These are phyloP conservation scores for Leistus spinibarbis DNA, from an alignment of 2,888 invertebrate species.

Conservation along the genomic window DNA sequence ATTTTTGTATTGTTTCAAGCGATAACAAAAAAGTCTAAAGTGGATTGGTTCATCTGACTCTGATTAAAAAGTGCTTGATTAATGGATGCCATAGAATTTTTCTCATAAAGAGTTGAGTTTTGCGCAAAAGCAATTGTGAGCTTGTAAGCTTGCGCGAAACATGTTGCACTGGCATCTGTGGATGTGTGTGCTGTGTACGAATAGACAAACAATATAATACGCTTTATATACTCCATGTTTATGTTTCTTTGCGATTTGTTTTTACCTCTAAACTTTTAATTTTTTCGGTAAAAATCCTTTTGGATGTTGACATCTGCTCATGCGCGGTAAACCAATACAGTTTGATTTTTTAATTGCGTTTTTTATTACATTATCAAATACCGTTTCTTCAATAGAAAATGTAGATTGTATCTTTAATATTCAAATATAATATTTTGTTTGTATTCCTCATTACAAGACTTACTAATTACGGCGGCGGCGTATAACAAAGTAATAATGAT, in stretches of 20 bases:
- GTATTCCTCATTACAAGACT: too few relatives aligned
- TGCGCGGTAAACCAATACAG: too few relatives aligned
- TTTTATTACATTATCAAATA: not conserved
- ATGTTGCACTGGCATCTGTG: conserved; percentile 1
- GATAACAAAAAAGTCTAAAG: not conserved
- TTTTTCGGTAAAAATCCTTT: not conserved
- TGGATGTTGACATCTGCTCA: not conserved
- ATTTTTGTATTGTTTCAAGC: not conserved
- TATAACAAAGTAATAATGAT: too few relatives aligned
- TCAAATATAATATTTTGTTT: too few relatives aligned
- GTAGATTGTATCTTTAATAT: too few relatives aligned
- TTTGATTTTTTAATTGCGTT: too few relatives aligned
- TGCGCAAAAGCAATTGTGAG: not conserved
- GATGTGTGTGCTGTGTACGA: too few relatives aligned
- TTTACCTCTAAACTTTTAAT: too few relatives aligned
- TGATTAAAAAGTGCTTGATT: conserved; percentile 33
- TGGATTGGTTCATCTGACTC: conserved; percentile 5
- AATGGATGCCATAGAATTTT: conserved; percentile 27
- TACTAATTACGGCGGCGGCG: too few relatives aligned
- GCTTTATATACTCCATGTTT: not conserved
- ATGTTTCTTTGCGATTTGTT: not conserved
- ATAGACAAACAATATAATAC: not conserved
- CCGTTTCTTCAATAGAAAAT: too few relatives aligned
- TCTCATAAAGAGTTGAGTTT: conserved; percentile 23
- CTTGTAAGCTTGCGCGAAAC: not conserved